Conservation (phyloP, 2,113 vertebrate genomes). For the Vicugna pacos region DNA sequence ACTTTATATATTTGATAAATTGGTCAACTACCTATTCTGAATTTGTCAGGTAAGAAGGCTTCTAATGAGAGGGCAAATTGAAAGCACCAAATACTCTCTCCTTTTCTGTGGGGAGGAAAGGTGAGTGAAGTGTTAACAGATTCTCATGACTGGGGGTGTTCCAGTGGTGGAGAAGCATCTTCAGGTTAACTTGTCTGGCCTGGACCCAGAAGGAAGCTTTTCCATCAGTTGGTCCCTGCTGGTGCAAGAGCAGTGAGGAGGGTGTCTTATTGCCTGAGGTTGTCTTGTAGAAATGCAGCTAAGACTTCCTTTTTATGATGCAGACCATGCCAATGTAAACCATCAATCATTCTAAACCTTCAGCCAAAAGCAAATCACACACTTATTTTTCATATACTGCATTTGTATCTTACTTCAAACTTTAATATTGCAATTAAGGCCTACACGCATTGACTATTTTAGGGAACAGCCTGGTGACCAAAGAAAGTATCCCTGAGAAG, state of each 20-base stretch:
- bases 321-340: background rate
- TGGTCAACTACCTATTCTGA: background rate
- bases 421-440: background rate
- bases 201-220: background rate
- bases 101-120: background rate
- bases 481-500: background rate
- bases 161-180: background rate
- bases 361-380: background rate
- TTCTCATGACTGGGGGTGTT: background rate
- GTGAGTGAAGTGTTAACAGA: background rate
- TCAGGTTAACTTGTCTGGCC: background rate
- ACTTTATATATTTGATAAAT: constrained; percentile 37
- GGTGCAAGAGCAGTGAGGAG: background rate
- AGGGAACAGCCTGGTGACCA: background rate
- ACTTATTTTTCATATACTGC: background rate
- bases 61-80: background rate
- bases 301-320: background rate
- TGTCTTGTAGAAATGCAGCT: background rate
- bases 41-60: background rate
- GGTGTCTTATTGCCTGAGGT: background rate
- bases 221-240: background rate
- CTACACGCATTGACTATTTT: background rate
- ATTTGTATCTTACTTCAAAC: background rate
- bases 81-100: background rate
- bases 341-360: background rate